These are phyloP conservation scores for Drosophila sechellia DNA, from an alignment of 1,140 invertebrate species.

Conservation along the genomic window DNA sequence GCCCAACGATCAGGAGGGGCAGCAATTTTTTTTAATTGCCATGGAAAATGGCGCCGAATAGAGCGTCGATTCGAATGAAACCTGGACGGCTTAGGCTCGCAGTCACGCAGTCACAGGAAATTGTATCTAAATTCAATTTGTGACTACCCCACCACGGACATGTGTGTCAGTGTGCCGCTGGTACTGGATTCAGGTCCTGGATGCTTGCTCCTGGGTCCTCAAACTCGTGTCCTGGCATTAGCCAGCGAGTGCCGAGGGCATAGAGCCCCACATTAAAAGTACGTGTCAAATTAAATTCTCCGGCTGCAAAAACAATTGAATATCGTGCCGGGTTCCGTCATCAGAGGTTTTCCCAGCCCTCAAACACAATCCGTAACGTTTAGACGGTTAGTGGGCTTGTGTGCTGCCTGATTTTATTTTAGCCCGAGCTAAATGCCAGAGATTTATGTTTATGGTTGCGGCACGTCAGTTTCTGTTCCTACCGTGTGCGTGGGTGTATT, in stretches of 20 bases:
- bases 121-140: conserved; percentile 82
- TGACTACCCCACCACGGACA: conserved; percentile 59
- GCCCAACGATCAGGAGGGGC: conserved; percentile 7
- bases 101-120: conserved; percentile 79
- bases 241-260: conserved; percentile 40
- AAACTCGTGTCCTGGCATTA: conserved; percentile 48
- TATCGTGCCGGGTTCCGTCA: conserved; percentile 71
- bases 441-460: conserved; percentile 69
- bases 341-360: conserved; percentile 30
- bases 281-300: conserved; percentile 82
- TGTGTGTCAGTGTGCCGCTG: conserved; percentile 24
- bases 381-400: conserved; percentile 48
- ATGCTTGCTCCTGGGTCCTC: conserved; percentile 8
- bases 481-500: conserved; percentile 12
- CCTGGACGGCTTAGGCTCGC: conserved; percentile 32
- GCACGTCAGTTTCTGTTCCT: conserved; percentile 37
- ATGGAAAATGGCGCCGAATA: conserved; percentile 31
- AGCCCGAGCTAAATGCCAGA: conserved; percentile 60
- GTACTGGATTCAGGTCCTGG: conserved; percentile 12
- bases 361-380: conserved; percentile 46
- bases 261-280: conserved; percentile 72
- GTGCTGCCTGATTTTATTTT: conserved; percentile 60
- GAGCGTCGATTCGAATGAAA: conserved; percentile 9
- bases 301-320: conserved; percentile 78
- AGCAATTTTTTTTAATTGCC: conserved; percentile 61